Conservation (phyloP, 2,888 invertebrate species). For the Melipona beecheii region DNA sequence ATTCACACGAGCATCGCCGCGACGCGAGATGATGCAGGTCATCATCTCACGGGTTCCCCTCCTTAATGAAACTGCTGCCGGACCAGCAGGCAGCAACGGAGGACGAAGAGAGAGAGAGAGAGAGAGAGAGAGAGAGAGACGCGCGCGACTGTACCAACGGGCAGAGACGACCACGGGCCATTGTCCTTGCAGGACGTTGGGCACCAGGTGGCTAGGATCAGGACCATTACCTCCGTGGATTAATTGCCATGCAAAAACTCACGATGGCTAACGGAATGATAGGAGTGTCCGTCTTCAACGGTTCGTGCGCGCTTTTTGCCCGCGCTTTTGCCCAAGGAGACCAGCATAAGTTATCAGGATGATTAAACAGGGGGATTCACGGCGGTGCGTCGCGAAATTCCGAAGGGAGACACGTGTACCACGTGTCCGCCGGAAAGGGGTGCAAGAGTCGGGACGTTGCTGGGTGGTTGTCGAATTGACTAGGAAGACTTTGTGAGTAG, state of each 20-base stretch:
- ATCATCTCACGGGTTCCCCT: conserved; percentile 65
- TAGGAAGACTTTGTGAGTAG: neutral
- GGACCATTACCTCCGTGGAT: conserved; percentile 78
- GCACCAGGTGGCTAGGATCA: conserved; percentile 80
- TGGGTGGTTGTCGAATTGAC: neutral
- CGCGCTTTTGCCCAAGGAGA: conserved; percentile 43
- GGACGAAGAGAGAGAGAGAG: conserved; percentile 39
- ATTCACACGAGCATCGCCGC: conserved; percentile 56
- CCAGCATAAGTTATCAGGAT: conserved; percentile 72
- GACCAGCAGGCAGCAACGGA: conserved; percentile 44
- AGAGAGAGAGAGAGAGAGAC: conserved; percentile 45
- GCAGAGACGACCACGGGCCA: conserved; percentile 65
- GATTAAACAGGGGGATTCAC: conserved; percentile 70
- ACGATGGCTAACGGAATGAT: conserved; percentile 76
- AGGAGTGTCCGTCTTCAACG: conserved; percentile 72
- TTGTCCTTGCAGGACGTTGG: conserved; percentile 77
- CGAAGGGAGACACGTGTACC: conserved; percentile 23
- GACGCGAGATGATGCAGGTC: conserved; percentile 75
- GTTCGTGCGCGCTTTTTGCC: conserved; percentile 66
- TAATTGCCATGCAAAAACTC: conserved; percentile 81
- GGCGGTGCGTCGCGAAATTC: conserved; percentile 57
- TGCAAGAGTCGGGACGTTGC: conserved; percentile 34
- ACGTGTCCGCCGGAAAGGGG: conserved; percentile 41
- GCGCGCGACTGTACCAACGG: conserved; percentile 9
- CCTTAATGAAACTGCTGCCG: conserved; percentile 67